Base-by-base conservation (phyloP, 2,113 vertebrate genomes). In the Passer domesticus region DNA sequence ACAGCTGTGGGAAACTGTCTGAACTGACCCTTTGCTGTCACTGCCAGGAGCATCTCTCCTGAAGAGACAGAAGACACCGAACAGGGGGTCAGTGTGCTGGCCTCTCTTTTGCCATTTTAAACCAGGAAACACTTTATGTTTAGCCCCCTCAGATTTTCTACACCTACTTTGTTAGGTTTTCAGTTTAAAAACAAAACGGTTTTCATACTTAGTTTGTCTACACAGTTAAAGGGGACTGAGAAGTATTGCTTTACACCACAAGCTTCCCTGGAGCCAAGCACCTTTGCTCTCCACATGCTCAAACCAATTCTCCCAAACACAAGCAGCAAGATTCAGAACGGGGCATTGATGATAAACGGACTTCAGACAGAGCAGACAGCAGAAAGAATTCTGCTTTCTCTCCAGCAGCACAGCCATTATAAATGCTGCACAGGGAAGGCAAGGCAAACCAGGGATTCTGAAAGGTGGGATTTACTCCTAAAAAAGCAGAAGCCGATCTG, bases 241-340 rank as follows among this genome's bases (percentile, higher is more conserved):
- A 52, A 62, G 21, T 13, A 52, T 25, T 43, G 62, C 76, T n/a
- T 66, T 56, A 62, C 13, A 44, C 55, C 8, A 9, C 2, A 46
- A 77, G 37, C 33, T 21, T 49, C 37, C 15, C n/a, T 3, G 1
- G 10, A 62, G 59, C 15, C 50, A 70, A 70, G 31, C 46, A 49
- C 19, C 8, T 10, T 3, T 18, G 73, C 68, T 58, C 63, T 74
- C 59, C 68, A 35, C 63, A 12, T 9, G 10, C 31, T 56, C 77
- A 74, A 17, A 72, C 13, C 80, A 21, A 52, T 27, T 77, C 7
- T 25, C 43, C 23, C 35, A 77, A 76, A 56, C n/a, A 41, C 0
- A 0, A 10, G 16, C 50, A 83, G 44, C 0, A 2, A 84, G 28
- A 89, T 52, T 17, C 44, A 72, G 49, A 56, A 13, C 0, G 0